Percentiles rank a stretch among this genome's conserved stretches.
Conservation (phyloP, 2,113 vertebrate species). For the Ptyas mucosa region DNA sequence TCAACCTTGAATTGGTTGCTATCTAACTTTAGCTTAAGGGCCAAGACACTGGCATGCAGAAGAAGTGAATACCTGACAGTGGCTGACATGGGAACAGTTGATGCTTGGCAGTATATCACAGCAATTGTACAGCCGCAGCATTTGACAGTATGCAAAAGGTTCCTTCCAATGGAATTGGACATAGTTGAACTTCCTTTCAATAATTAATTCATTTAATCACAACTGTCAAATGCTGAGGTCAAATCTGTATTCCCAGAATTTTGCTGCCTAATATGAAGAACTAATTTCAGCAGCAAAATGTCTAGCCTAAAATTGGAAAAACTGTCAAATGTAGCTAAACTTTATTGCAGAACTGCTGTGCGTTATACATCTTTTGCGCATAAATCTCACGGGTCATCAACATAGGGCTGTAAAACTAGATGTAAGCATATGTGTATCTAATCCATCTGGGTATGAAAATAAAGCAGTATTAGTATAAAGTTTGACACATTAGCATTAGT, state of each 20-base stretch:
- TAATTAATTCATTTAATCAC: background rate
- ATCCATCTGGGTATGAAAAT: background rate
- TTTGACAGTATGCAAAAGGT: background rate
- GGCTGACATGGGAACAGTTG: background rate
- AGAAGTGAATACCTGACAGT: background rate
- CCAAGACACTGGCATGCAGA: background rate
- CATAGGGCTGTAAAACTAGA: background rate
- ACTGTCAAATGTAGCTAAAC: background rate
- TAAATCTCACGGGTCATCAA: background rate
- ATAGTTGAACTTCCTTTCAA: background rate
- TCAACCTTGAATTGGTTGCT: background rate
- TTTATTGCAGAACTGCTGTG: background rate
- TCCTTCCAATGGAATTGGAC: background rate
- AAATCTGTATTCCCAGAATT: background rate
- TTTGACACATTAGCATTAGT: background rate
- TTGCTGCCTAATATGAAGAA: background rate
- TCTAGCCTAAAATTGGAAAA: background rate
- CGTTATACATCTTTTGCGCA: background rate
- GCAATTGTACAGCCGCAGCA: background rate
- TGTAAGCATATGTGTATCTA: background rate
- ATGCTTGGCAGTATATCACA: background rate
- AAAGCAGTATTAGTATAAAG: background rate
- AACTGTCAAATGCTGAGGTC: background rate
- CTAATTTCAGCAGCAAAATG: background rate
- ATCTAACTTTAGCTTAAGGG: background rate